phyloP scores from a whole-genome alignment of 37 sponge, comb jelly and placozoan species.

The Beroe forskalii region DNA sequence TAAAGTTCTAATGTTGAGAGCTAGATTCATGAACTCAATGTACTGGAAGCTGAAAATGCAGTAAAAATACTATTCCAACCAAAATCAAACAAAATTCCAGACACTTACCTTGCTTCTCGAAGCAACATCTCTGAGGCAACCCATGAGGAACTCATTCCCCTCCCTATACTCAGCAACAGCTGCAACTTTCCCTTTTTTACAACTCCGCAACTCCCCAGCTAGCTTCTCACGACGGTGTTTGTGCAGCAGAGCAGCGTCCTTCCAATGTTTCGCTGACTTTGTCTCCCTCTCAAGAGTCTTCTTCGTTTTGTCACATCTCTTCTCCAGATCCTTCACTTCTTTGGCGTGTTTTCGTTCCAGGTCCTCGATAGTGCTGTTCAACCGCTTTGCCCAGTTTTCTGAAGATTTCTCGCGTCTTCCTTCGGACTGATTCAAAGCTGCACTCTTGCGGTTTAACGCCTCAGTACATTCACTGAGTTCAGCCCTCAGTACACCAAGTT shows the following conservation, averaged over 20 bases:
- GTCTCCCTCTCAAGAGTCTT: background rate
- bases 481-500: background rate
- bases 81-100: too few relatives aligned
- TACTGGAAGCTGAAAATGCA: too few relatives aligned
- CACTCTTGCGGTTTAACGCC: background rate
- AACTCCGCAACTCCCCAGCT: background rate
- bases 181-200: conserved; percentile 2
- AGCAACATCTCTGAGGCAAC: background rate
- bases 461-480: background rate
- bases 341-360: background rate
- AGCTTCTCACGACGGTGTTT: background rate
- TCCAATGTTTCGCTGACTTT: background rate
- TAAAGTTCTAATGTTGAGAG: too few relatives aligned
- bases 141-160: background rate
- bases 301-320: background rate
- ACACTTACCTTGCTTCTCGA: background rate
- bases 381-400: background rate
- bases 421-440: background rate
- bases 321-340: background rate
- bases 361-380: background rate
- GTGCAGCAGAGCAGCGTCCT: background rate
- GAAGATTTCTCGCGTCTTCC: background rate
- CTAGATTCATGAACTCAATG: too few relatives aligned
- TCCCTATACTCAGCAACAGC: background rate
- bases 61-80: too few relatives aligned